A percentile compares a stretch with the other conserved stretches of the same genome.
Conservation (phyloP, 37 sponge, comb jelly and placozoan genomes). For the Eunapius fragilis region DNA sequence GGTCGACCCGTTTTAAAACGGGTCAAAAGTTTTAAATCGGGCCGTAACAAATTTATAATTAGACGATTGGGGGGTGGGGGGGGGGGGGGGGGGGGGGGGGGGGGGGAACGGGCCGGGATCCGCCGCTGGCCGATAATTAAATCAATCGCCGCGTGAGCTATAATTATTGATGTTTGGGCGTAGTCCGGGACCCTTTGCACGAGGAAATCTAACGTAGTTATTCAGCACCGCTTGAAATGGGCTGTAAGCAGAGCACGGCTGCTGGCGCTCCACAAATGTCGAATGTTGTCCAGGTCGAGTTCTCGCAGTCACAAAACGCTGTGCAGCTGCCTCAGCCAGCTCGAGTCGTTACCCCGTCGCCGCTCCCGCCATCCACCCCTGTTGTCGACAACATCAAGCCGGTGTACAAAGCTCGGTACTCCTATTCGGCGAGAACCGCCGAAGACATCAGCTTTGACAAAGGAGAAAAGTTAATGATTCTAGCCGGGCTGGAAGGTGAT, state of each 20-base stretch:
- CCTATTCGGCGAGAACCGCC: conserved; percentile 80
- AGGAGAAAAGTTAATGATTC: conserved; percentile 76
- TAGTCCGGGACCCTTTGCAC: neutral
- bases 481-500: conserved; percentile 75
- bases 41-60: no score
- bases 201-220: neutral
- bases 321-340: neutral
- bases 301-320: neutral
- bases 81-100: no score
- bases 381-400: neutral
- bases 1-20: no score
- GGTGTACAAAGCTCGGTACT: conserved; percentile 63
- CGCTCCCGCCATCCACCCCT: neutral
- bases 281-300: neutral
- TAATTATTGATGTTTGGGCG: neutral
- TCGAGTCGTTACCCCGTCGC: neutral
- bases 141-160: neutral
- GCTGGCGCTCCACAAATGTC: neutral
- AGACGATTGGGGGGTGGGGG: no score
- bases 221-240: neutral
- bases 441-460: conserved; percentile 90
- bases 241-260: conserved; percentile 11
- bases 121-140: no score
- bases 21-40: no score
- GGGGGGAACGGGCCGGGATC: no score